phyloP scores from a whole-genome alignment of 2,888 invertebrate species.

The Tachina lurida region DNA sequence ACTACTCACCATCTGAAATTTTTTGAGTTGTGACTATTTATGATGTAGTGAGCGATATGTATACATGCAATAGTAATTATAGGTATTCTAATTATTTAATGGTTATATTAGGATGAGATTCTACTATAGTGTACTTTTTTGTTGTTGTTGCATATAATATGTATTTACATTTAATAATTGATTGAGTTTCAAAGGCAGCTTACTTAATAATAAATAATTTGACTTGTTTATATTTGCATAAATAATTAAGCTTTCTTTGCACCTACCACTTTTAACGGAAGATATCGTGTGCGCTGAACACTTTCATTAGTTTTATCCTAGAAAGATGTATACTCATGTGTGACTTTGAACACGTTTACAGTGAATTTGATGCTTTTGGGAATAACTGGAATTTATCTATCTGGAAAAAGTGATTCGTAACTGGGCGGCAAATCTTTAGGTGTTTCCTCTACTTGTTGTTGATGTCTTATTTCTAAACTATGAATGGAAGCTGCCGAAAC shows the following conservation, averaged over 20 bases:
- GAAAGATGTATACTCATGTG: conserved; percentile 25
- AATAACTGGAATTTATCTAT: conserved; percentile 77
- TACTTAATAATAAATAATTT: conserved; percentile 60
- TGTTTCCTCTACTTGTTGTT: conserved; percentile 76
- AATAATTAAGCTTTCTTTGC: conserved; percentile 46
- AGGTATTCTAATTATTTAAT: conserved; percentile 33
- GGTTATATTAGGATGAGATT: conserved; percentile 49
- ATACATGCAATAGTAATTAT: background rate
- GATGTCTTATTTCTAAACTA: conserved; percentile 72
- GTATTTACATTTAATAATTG: conserved; percentile 57
- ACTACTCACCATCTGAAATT: too few species aligned
- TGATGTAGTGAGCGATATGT: too few species aligned
- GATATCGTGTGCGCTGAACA: conserved; percentile 43
- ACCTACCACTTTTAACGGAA: conserved; percentile 64
- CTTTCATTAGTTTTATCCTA: conserved; percentile 12
- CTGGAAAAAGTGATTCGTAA: conserved; percentile 81
- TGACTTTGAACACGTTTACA: conserved; percentile 57
- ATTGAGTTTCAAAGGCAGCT: conserved; percentile 54
- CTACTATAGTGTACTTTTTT: conserved; percentile 45
- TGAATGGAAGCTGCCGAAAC: conserved; percentile 72
- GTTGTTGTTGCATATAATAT: conserved; percentile 29
- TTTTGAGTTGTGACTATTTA: too few species aligned
- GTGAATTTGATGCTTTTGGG: conserved; percentile 44
- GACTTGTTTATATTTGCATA: conserved; percentile 55
- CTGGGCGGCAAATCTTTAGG: conserved; percentile 82